Conservation (phyloP, 2,113 vertebrate species). For the Anhinga anhinga region DNA sequence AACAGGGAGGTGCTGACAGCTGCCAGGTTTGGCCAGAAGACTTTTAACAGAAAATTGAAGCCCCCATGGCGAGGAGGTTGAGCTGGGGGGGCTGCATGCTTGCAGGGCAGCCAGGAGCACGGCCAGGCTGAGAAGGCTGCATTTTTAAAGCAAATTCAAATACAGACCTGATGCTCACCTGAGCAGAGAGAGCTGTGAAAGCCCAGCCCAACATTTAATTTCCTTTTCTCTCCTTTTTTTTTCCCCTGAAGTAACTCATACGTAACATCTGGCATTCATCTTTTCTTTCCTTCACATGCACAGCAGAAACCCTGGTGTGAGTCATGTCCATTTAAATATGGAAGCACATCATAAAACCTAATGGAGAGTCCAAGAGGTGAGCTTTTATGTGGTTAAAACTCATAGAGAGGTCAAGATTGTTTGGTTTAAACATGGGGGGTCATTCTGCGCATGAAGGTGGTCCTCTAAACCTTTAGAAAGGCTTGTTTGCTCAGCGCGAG, state of each 20-base stretch:
- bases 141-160: not conserved
- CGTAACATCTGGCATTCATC: slow-evolving; percentile 62
- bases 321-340: slow-evolving; percentile 68
- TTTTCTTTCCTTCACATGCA: slow-evolving; percentile 6
- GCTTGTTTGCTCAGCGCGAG: not conserved
- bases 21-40: slow-evolving; percentile 16
- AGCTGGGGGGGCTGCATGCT: not conserved
- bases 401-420: slow-evolving; percentile 60
- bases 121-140: not conserved
- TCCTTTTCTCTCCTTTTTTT: not conserved
- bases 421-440: slow-evolving; percentile 62
- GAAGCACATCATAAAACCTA: slow-evolving; percentile 63
- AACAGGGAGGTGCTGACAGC: slow-evolving; percentile 62
- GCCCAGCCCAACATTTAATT: not conserved
- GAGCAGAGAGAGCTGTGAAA: not conserved
- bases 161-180: not conserved
- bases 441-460: slow-evolving; percentile 13
- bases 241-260: not conserved
- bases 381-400: slow-evolving; percentile 65
- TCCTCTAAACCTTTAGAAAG: slow-evolving; percentile 30
- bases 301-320: slow-evolving; percentile 43
- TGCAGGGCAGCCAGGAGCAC: not conserved
- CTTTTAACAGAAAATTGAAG: slow-evolving; percentile 47
- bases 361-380: slow-evolving; percentile 65
- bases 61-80: not conserved